A percentile compares a stretch with the other conserved stretches of the same genome.
phyloP scores from a whole-genome alignment of 1,140 invertebrate species.

The Calephelis virginiensis region DNA sequence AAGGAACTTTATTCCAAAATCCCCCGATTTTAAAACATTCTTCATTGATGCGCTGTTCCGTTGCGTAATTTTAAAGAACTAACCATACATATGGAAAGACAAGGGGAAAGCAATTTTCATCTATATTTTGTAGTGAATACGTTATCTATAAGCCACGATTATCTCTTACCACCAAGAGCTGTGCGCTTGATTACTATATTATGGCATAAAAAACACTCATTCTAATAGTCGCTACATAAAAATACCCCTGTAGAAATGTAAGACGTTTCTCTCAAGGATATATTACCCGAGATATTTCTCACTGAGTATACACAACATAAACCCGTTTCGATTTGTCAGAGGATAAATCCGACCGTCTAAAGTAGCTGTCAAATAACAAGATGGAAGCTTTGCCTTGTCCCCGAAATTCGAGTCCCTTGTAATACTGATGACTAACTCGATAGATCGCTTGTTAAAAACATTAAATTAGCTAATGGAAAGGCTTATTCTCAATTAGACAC shows the following conservation, averaged over 20 bases:
- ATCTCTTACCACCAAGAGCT: too few species aligned
- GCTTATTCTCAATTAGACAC: background rate
- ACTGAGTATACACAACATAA: slow-evolving; percentile 2
- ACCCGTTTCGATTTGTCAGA: slow-evolving; percentile 15
- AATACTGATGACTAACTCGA: slow-evolving; percentile 8
- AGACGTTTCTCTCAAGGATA: slow-evolving; percentile 2
- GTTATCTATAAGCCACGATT: too few species aligned
- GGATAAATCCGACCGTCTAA: slow-evolving; percentile 11
- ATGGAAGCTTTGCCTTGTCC: slow-evolving; percentile 13
- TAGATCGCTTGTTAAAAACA: background rate
- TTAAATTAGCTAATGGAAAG: slow-evolving; percentile 11
- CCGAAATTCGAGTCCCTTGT: slow-evolving; percentile 8
- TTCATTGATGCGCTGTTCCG: too few species aligned
- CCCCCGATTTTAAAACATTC: too few species aligned
- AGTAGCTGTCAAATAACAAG: slow-evolving; percentile 12
- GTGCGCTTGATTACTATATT: too few species aligned
- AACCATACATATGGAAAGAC: too few species aligned
- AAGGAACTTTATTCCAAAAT: too few species aligned
- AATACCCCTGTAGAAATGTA: background rate
- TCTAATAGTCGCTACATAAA: too few species aligned
- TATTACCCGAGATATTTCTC: slow-evolving; percentile 1
- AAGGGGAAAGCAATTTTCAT: too few species aligned
- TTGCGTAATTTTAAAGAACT: too few species aligned
- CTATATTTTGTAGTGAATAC: too few species aligned
- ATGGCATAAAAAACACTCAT: too few species aligned